phyloP scores from a whole-genome alignment of 1,140 invertebrate species.

The Anastrepha obliqua region DNA sequence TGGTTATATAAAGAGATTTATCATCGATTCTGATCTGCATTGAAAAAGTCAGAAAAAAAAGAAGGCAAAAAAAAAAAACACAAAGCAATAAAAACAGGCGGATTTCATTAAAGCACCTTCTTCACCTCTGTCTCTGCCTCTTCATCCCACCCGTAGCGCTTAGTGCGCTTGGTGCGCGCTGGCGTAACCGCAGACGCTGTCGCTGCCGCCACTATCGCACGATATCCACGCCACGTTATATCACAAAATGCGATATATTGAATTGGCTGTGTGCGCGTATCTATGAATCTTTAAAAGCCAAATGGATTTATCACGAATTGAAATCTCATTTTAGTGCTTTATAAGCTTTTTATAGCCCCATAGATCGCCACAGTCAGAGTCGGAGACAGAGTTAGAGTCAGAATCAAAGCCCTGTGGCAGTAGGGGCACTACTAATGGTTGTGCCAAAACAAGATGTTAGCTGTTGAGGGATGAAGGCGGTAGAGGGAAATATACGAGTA shows the following conservation, averaged over 20 bases:
- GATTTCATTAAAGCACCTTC: conserved; percentile 40
- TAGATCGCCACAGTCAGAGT: conserved; percentile 37
- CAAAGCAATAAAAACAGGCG: conserved; percentile 36
- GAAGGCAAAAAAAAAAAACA: background rate
- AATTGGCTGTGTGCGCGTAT: conserved; percentile 48
- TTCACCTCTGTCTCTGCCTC: too few relatives aligned
- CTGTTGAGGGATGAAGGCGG: background rate
- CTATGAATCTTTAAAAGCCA: conserved; percentile 46
- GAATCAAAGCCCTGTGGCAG: background rate
- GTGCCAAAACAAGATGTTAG: conserved; percentile 69
- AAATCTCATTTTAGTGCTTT: conserved; percentile 54
- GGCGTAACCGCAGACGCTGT: background rate
- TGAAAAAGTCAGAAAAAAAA: background rate
- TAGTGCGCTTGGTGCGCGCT: background rate
- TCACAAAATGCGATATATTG: conserved; percentile 35
- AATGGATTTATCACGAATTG: conserved; percentile 52
- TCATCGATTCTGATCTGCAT: background rate
- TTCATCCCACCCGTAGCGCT: background rate
- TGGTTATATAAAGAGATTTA: conserved; percentile 43
- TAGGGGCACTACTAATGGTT: conserved; percentile 14
- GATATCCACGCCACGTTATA: conserved; percentile 5
- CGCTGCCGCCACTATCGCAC: conserved; percentile 10
- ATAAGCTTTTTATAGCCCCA: conserved; percentile 42
- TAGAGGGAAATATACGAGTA: conserved; percentile 47
- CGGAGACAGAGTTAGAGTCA: background rate